phyloP scores from a whole-genome alignment of 2,113 vertebrate species.

The Talpa occidentalis region DNA sequence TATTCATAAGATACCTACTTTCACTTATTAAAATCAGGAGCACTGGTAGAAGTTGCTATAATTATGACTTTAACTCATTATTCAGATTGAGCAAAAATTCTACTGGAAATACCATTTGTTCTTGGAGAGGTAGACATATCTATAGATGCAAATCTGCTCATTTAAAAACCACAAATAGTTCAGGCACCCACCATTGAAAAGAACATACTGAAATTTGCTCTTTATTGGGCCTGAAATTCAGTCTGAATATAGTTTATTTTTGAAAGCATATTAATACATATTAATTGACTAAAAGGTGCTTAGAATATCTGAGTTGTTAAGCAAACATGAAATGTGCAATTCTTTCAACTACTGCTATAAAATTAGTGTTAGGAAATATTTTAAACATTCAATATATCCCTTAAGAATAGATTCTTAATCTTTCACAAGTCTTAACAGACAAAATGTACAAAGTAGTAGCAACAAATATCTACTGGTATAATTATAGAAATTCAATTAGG shows the following conservation, averaged over 20 bases:
- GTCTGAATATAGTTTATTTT: background rate
- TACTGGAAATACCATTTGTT: background rate
- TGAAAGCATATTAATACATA: background rate
- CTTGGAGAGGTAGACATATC: conserved; percentile 10
- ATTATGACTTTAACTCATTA: conserved; percentile 45
- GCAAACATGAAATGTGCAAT: background rate
- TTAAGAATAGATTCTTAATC: background rate
- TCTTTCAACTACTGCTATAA: background rate
- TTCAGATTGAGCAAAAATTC: conserved; percentile 21
- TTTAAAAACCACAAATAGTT: conserved; percentile 3
- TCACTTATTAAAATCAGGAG: conserved; percentile 33
- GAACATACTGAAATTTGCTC: background rate
- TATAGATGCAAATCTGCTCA: background rate
- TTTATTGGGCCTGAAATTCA: background rate
- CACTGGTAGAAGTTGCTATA: background rate
- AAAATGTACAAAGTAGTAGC: background rate
- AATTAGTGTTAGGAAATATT: background rate
- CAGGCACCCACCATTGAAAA: background rate
- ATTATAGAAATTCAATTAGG: background rate
- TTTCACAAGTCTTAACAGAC: background rate
- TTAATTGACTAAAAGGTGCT: background rate
- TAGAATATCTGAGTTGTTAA: background rate
- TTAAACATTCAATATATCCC: background rate
- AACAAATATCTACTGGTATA: background rate
- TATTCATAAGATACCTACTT: conserved; percentile 40